Evolutionary conservation across 2,113 vertebrate genomes (phyloP), one percentile per base, ranked within the genome.

Genomic region (Grus americana): DNA sequence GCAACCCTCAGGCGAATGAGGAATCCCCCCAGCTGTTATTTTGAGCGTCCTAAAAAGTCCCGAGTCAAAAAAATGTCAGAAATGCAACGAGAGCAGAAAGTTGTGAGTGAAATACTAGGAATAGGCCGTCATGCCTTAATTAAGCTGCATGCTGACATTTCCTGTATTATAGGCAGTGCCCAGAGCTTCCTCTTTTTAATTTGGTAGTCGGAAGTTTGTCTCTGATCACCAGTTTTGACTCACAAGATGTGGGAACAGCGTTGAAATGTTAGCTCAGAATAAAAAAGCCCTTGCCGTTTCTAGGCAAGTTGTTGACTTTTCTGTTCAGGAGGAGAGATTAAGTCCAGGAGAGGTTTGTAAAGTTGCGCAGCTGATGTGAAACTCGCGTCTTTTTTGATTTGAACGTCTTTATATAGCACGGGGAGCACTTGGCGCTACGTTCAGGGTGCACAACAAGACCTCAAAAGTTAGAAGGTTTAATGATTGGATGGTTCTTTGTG

Each of bases 161-260:
- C 86, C 83, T 89, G 52, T 38, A 2, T 52, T 71, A 44, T 49
- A 58, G 86, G 29, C 36, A 75, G 68, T 47, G 86, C 68, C 75
- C 65, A 57, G 36, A 91, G 78, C 92, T 96, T 97, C 96, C 83
- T 20, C 58, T 92, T 95, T 91, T 75, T 75, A 81, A 61, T 91
- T 89, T 74, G 40, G 44, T 88, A 10, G 47, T 67, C 3, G 0
- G 79, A 78, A 91, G 52, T 30, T 74, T 59, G 67, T 93, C 59
- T 83, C 20, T 57, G 47, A 57, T 61, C 40, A 75, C 70, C 65
- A 68, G 59, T 63, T 96, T 81, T 89, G 80, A 81, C 72, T 91
- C 73, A 52, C 2, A 5, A 19, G 27, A 26, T 65, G 40, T 87
- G 73, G 40, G n/a, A 88, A 79, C 54, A 82, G 17, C 14, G 2